Conservation (phyloP, 2,888 invertebrate species). For the Cancer borealis region DNA sequence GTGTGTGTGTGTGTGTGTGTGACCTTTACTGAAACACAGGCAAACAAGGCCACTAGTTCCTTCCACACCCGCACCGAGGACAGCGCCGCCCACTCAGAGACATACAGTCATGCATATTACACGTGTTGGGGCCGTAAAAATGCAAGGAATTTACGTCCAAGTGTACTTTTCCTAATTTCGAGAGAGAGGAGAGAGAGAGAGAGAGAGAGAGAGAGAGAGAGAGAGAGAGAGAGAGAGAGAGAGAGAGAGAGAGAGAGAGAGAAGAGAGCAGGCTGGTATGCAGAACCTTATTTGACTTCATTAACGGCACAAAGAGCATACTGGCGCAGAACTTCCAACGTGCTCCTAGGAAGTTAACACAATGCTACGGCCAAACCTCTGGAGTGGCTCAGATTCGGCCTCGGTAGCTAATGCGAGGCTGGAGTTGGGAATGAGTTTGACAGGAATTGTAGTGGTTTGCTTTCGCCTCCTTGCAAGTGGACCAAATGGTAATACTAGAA, state of each 20-base stretch:
- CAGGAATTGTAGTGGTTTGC: neutral
- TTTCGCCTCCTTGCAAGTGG: neutral
- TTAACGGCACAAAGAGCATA: neutral
- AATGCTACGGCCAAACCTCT: neutral
- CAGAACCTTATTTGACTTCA: conserved; percentile 9
- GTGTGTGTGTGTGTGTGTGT: neutral
- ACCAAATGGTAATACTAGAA: neutral
- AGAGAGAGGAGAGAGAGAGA: conserved; percentile 51
- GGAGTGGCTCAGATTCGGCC: neutral
- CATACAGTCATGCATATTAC: no score
- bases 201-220: conserved; percentile 12
- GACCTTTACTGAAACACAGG: no score
- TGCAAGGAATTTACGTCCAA: neutral
- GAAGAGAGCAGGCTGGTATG: neutral
- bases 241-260: neutral
- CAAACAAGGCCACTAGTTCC: no score
- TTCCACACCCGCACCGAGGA: no score
- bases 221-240: conserved; percentile 34
- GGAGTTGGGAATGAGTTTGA: conserved; percentile 16
- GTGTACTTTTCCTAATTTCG: neutral
- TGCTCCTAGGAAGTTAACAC: conserved; percentile 18
- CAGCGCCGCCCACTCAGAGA: no score
- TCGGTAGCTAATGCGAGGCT: neutral
- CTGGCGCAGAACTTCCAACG: neutral
- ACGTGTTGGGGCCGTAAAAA: no score